Percentiles rank a stretch among this genome's conserved stretches.
phyloP scores from a whole-genome alignment of 2,113 vertebrate genomes.

The Marmota flaviventris region DNA sequence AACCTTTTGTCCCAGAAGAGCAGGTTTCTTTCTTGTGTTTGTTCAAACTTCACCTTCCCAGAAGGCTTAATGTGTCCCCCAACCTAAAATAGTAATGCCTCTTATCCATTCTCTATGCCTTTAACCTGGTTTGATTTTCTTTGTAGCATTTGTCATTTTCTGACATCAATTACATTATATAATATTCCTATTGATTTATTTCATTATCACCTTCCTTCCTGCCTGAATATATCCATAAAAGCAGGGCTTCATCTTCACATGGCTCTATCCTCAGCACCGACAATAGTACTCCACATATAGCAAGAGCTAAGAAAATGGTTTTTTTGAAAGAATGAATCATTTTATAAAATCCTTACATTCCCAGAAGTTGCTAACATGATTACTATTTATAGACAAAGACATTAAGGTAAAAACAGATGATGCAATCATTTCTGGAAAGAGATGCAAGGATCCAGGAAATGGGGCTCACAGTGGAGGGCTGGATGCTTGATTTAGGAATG shows the following conservation, averaged over 20 bases:
- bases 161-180: background rate
- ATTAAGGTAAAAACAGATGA: background rate
- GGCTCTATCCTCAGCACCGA: background rate
- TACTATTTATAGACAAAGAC: constrained; percentile 18
- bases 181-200: background rate
- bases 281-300: background rate
- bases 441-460: constrained; percentile 20
- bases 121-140: constrained; percentile 5
- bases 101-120: background rate
- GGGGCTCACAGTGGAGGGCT: background rate
- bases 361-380: constrained; percentile 31
- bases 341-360: background rate
- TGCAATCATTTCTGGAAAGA: background rate
- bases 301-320: background rate
- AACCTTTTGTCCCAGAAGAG: background rate
- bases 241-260: background rate
- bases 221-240: background rate
- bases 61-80: background rate
- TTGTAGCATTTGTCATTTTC: background rate
- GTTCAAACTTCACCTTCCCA: background rate
- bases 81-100: background rate
- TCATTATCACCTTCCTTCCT: background rate
- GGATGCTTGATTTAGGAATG: background rate
- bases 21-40: background rate
- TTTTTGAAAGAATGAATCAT: constrained; percentile 46